Base-by-base conservation (phyloP, 2,888 invertebrate species). In the Sphaeridia pumilis region DNA sequence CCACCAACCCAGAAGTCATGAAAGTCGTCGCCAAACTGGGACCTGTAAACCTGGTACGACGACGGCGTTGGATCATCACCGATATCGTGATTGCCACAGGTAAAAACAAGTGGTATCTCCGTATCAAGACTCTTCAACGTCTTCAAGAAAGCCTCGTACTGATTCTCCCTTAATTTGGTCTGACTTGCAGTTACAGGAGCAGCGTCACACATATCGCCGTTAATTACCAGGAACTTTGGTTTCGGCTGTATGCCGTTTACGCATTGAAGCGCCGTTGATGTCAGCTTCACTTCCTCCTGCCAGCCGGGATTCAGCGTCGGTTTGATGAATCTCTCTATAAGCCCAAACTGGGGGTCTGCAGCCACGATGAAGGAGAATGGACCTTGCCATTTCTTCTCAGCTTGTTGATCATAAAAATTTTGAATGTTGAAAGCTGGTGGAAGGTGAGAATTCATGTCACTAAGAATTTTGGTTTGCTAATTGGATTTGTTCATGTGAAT, bases 11-110 rank as follows among this genome's bases (percentile, higher is more conserved):
- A 72, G 59, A 74, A 76, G 1, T 70, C 69, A 62, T 71, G 76
- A 60, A 69, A 75, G 59, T 75, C 75, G 59, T 73, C 73, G 25
- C 75, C 74, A 61, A 69, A 72, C 26, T 66, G 60, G 5, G 57
- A 36, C 14, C 54, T 56, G 50, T 67, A 67, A 60, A 52, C 52
- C 22, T 66, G 57, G n/a, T 75, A 65, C 10, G 70, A 64, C 36
- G 67, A 58, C 4, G 54, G 54, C 3, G 72, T 73, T 2, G 75
- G 75, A 2, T 60, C 64, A 59, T 76, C 68, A 14, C 74, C 74
- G 25, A 75, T 66, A 61, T 75, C 75, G 61, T 76, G 75, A 64
- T 75, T 76, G 3, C 75, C 75, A 65, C 74, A 74, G 5, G 75
- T 70, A 63, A 73, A 74, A 36, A 76, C 67, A 38, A 74, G 60